These are phyloP conservation scores for Cyclopterus lumpus DNA, from an alignment of 2,797 vertebrate genomes.

Conservation along the genomic window DNA sequence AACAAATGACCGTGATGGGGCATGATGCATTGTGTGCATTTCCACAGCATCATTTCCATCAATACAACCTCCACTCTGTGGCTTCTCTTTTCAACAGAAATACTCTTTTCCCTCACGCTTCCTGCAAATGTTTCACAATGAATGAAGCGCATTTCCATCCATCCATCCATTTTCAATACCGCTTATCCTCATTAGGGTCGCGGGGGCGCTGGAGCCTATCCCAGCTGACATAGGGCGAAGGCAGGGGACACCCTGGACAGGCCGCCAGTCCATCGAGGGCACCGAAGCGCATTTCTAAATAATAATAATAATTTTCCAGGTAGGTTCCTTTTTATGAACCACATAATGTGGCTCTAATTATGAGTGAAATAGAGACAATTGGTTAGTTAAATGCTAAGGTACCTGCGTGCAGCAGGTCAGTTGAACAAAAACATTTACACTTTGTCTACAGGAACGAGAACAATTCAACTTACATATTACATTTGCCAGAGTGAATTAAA, in stretches of 20 bases:
- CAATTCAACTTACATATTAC: neutral
- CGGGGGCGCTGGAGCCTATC: no score
- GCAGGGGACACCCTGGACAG: no score
- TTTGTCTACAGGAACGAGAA: neutral
- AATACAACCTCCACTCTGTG: no score
- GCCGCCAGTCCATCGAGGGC: no score
- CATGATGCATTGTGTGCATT: neutral
- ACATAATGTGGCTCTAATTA: neutral
- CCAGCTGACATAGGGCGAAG: no score
- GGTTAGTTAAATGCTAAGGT: neutral
- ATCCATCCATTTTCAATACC: no score
- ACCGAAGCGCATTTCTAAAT: neutral
- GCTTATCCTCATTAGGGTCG: no score
- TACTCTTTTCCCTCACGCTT: neutral
- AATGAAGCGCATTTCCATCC: neutral
- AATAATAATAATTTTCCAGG: neutral
- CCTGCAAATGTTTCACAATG: neutral
- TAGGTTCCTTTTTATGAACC: neutral
- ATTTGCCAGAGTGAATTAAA: neutral
- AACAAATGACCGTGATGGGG: constrained; percentile 8
- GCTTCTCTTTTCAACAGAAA: neutral
- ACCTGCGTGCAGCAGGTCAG: neutral
- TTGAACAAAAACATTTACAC: neutral
- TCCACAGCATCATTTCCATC: no score
- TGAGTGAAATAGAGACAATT: neutral